phyloP scores from a whole-genome alignment of 2,113 vertebrate genomes.

The Echinops telfairi region DNA sequence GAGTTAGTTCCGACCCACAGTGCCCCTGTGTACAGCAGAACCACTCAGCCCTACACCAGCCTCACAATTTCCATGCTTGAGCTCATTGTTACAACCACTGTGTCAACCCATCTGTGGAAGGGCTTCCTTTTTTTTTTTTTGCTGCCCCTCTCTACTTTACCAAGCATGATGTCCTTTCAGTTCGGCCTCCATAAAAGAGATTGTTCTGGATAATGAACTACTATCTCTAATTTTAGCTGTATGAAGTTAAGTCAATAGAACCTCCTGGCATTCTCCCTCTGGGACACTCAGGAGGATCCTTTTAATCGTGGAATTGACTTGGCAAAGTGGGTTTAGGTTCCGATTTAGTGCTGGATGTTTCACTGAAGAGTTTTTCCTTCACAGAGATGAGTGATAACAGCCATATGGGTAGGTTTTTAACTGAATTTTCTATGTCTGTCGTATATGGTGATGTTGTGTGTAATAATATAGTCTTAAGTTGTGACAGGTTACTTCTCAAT shows the following conservation, averaged over 20 bases:
- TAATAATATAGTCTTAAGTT: slow-evolving; percentile 21
- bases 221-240: neutral
- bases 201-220: neutral
- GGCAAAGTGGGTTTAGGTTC: too few relatives aligned
- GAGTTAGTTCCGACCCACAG: too few relatives aligned
- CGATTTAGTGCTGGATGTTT: neutral
- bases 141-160: too few relatives aligned
- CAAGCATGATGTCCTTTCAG: too few relatives aligned
- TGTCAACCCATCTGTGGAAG: too few relatives aligned
- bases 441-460: neutral
- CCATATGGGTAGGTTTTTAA: too few relatives aligned
- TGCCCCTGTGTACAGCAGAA: too few relatives aligned
- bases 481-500: neutral
- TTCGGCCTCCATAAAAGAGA: neutral
- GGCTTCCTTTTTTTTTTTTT: too few relatives aligned
- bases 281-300: neutral
- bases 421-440: neutral
- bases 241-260: neutral
- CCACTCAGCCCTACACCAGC: too few relatives aligned
- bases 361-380: slow-evolving; percentile 37
- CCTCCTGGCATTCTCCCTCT: too few relatives aligned
- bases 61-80: too few relatives aligned
- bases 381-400: neutral
- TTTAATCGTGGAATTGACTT: neutral
- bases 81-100: too few relatives aligned